Base-by-base conservation (phyloP, 2,113 vertebrate genomes). In the Anarhynchus alexandrinus region DNA sequence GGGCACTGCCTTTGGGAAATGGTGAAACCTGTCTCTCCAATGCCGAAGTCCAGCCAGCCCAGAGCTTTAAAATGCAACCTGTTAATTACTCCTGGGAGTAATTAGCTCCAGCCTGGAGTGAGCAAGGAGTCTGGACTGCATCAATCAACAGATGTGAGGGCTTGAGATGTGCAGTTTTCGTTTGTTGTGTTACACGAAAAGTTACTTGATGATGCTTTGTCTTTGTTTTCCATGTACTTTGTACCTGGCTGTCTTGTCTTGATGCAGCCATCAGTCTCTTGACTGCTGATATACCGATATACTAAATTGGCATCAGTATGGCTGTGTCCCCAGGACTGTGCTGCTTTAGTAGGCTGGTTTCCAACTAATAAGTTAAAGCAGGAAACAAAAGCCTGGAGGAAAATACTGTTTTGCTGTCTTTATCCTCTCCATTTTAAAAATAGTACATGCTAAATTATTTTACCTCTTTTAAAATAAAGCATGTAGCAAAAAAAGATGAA, bases 1-100 rank as follows among this genome's bases (percentile, higher is more conserved):
- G 3, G 34, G 40, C 52, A 73, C 10, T 14, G 9, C 62, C 89
- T 76, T 45, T 58, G 82, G 70, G 43, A 16, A 61, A 29, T 1
- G 0, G 66, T 76, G 70, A 90, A 87, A 82, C 38, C 14, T 79
- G 15, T 74, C n/a, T 94, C 51, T 71, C 47, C 66, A 47, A 2
- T 71, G 69, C 67, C 11, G 2, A 87, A 78, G 34, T 73, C 67
- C 5, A 9, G n/a, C 51, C 55, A 86, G 66, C 42, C 30, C n/a
- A 64, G 52, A 96, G 61, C 66, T 94, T 79, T 94, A 94, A 92
- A 91, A 67, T 73, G 82, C 52, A 54, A 77, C 66, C n/a, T 61
- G 38, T 42, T 86, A 69, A 82, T 90, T 93, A 87, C 73, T 93
- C 30, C 43, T 92, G 85, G 73, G 78, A 92, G 93, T 74, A 82